Evolutionary conservation across 2,888 invertebrate genomes (phyloP), one percentile per base, ranked within the genome.

Genomic region (Athripsodes cinereus): DNA sequence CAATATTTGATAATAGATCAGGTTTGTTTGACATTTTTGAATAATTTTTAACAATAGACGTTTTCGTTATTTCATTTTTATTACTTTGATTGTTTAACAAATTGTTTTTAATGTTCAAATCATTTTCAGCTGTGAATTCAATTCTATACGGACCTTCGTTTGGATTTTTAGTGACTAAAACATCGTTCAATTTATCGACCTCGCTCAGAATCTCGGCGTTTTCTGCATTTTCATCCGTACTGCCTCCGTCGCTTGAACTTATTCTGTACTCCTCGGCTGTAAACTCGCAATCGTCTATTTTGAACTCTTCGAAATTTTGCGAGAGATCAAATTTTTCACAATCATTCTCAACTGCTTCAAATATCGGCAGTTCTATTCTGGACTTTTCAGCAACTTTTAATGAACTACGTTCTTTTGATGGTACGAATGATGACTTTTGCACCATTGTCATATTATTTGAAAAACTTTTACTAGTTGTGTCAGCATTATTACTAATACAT

Each of bases 251-350:
- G 35, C 76, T 76, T 59, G 78, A 76, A 71, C 78, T 78, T 64
- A 79, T 79, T 65, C 76, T 74, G 67, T 78, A 78, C 70, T 78
- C 77, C 67, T 78, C 76, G 64, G 79, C 77, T 61, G 76, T 74
- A 63, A 78, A 81, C 70, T 61, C 61, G 70, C 82, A 83, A 56
- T 88, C 88, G 68, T 88, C 88, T 66, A 89, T 77, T 68, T 87
- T 87, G 70, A 89, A 89, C 69, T 89, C 89, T 68, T 89, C 89
- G 68, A 89, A 89, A 71, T 88, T 88, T 69, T 88, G 86, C 62
- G 86, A 82, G 67, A 88, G 79, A 68, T 86, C 86, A 68, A 84
- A 85, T 66, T 82, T 83, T 68, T 81, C 80, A 66, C 79, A 79
- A 64, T 78, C 77, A 60, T 55, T 63, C 18, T 79, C 78, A 60